Evolutionary conservation across 1,140 invertebrate genomes (phyloP).

Genomic region (Drosophila santomea): DNA sequence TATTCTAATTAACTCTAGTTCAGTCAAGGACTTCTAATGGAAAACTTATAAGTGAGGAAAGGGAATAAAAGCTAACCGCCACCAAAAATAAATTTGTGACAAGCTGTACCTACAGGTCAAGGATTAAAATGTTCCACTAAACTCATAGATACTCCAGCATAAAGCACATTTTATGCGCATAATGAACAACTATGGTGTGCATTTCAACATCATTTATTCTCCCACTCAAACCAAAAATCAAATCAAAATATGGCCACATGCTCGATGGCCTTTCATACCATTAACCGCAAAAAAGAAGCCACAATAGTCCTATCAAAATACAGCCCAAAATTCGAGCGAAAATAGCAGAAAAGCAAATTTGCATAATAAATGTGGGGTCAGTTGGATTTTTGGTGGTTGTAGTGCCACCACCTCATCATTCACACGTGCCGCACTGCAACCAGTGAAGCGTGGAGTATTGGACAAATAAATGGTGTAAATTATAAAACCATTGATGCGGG

Average conservation of each 20-base stretch:
- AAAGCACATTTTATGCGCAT: too few species aligned
- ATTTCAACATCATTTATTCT: not conserved
- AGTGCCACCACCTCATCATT: constrained; percentile 19
- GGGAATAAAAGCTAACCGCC: too few species aligned
- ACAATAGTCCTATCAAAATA: constrained; percentile 17
- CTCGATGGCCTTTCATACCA: constrained; percentile 43
- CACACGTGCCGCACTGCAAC: constrained; percentile 26
- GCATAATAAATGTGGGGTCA: constrained; percentile 55
- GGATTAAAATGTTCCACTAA: too few species aligned
- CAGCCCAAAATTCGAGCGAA: constrained; percentile 21
- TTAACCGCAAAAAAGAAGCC: constrained; percentile 28
- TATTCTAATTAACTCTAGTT: not conserved
- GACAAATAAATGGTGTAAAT: constrained; percentile 70
- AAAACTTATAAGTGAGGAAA: not conserved
- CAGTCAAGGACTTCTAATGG: not conserved
- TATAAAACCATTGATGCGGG: constrained; percentile 59
- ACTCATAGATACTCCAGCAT: too few species aligned
- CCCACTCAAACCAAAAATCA: not conserved
- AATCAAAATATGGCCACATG: constrained; percentile 49
- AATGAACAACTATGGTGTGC: not conserved
- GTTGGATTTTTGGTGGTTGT: constrained; percentile 26
- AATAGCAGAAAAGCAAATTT: constrained; percentile 39
- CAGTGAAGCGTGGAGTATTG: constrained; percentile 49
- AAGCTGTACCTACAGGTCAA: too few species aligned
- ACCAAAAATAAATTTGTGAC: too few species aligned